Evolutionary conservation across 2,797 vertebrate genomes (phyloP), one percentile per base, ranked within the genome.

Genomic region (Discoglossus pictus): DNA sequence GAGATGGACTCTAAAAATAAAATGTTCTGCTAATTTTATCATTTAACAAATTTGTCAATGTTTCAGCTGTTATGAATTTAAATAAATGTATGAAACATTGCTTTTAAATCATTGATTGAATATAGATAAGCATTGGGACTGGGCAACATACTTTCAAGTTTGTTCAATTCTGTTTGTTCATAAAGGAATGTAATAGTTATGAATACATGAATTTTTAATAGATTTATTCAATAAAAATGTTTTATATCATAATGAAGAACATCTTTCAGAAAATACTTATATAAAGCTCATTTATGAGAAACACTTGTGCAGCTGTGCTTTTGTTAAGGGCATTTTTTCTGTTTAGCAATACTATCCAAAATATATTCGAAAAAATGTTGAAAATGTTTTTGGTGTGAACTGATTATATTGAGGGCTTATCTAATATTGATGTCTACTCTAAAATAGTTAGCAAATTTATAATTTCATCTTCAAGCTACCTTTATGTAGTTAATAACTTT

Each of bases 101-200:
- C 20, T 47, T 47, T 47, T 23, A 47, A 21, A 47, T 47, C 44
- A 47, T 6, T 24, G 44, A 47, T 47, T 21, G 8, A 47, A 47
- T 12, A 21, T n/a, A 47, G 10, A 23, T 47, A 24, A 47, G 18
- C 40, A 7, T 39, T 13, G 3, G 7, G 6, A 16, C 4, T 42
- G 7, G 6, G n/a, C 40, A 16, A 16, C 17, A 17, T 21, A 21
- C 2, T 6, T 23, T 47, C n/a, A n/a, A n/a, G n/a, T n/a, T n/a
- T n/a, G n/a, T 47, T 47, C 44, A 3, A 2, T 23, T 47, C 2
- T 7, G 27, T 47, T 47, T 47, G 18, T 11, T 21, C 20, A 23
- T 12, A 47, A 11, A 23, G 6, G 20, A 23, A 47, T 23, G 13
- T 6, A 47, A 9, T 10, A 12, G 6, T 2, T 2, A 47, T 13